Base-by-base conservation (phyloP, 2,888 invertebrate genomes). In the Teleogryllus oceanicus region DNA sequence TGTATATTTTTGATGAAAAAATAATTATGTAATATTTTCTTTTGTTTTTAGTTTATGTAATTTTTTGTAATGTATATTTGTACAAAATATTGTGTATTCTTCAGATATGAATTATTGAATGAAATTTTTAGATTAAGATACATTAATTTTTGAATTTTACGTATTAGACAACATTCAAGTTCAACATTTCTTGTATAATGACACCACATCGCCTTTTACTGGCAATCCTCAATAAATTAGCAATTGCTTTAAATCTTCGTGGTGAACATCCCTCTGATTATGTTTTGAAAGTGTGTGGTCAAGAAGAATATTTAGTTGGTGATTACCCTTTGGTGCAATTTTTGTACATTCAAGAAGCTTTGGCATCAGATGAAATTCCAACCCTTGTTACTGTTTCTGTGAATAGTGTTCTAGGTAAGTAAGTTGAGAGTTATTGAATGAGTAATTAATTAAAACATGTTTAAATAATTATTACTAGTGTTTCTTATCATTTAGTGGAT, bases 291-390 rank as follows among this genome's bases (percentile, higher is more conserved):
- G 94, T 97, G 62, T 94, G 94, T 86, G 97, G 97, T 0, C 91
- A 93, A 79, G 96, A 98, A 85, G 97, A 98, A 86, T 98, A 95
- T 87, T 88, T 98, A 82, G 92, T 96, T 84, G 96, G 94, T 1
- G 93, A 95, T 83, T 90, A 92, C 86, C 94, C 94, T 0, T 89
- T 98, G 24, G 93, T 95, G 83, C 94, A 96, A 87, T 98, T 94
- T 88, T 92, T 94, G 85, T 96, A 96, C 86, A 94, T 97, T 83
- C 96, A 96, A 87, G 95, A 96, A 86, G 93, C 92, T 85, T 88
- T 97, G 81, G 91, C 93, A 2, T 91, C 91, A 82, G 93, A 94
- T 84, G 90, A 91, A 37, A 92, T 91, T 76, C 96, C 97, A 3
- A 91, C 92, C 82, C 92, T 97, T 81, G 93, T 95, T 84, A 92